Evolutionary conservation across 2,113 vertebrate genomes (phyloP).

Genomic region (Lepus americanus): DNA sequence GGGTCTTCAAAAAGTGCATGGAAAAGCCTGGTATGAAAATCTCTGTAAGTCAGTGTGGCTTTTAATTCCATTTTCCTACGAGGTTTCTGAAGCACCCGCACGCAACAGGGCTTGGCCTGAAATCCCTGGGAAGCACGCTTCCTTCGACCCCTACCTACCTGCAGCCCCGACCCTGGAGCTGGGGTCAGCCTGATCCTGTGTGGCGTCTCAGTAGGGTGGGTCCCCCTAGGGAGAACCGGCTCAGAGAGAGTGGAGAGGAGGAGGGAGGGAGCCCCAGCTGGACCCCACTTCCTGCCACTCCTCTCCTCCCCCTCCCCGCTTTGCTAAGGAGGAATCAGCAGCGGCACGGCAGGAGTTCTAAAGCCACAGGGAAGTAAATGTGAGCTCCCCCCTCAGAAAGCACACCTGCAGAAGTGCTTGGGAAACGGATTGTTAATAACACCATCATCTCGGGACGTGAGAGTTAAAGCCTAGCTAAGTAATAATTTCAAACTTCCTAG

Average conservation of each 20-base stretch:
- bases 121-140: background rate
- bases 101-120: background rate
- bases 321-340: too few species aligned
- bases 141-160: fast-evolving
- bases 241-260: background rate
- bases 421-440: constrained; percentile 5
- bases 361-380: background rate
- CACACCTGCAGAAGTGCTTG: background rate
- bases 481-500: background rate
- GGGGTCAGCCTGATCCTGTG: background rate
- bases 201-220: background rate
- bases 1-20: too few species aligned
- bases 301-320: background rate
- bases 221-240: background rate
- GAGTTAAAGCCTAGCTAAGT: background rate
- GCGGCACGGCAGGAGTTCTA: background rate
- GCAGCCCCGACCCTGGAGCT: background rate
- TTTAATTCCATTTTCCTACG: too few species aligned
- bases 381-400: background rate
- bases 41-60: too few species aligned
- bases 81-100: too few species aligned
- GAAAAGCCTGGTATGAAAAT: too few species aligned
- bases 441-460: background rate
- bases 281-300: background rate
- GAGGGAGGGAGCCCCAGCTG: background rate